Evolutionary conservation across 2,113 vertebrate genomes (phyloP), one percentile per base, ranked within the genome.

Genomic region (Syrmaticus mikado): DNA sequence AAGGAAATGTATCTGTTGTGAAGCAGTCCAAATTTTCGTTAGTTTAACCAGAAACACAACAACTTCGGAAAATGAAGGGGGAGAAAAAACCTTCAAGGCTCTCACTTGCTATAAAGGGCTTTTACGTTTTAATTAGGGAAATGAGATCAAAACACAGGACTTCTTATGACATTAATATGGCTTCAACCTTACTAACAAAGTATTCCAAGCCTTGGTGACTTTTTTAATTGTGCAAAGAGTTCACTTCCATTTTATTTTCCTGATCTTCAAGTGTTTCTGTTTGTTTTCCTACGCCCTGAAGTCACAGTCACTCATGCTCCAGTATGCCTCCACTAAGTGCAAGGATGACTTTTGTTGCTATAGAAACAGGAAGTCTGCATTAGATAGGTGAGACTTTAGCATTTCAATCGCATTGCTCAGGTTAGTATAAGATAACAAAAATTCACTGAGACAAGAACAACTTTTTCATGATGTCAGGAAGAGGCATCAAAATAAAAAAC

Each of bases 81-180:
- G 5, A 1, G 3, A 38, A 78, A 57, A 45, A 28, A 6, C 14
- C 36, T 10, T 80, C 53, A 75, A 94, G 43, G 43, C 50, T 86
- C 30, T 92, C 6, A 15, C 34, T 77, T 65, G 43, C 28, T 64
- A 64, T 24, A 65, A 97, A 92, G 70, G 22, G 12, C 12, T 75
- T 87, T 53, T 80, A 79, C 41, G 40, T 67, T 90, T 97, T 94
- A 94, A 94, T 94, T 86, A 94, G 60, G 41, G 89, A 93, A 92
- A 81, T 21, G 70, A 86, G 74, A 83, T 91, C 90, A 84, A 96
- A 79, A 81, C 32, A 48, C 60, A 73, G 57, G 75, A 78, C 50
- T 95, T 52, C 81, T 79, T 45, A 64, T 24, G 74, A 72, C 17
- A 81, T 67, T 87, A 84, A 94, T 83, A 82, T 6, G 41, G 93